phyloP scores from a whole-genome alignment of 2,888 invertebrate species.

The Acholoe squamosa region DNA sequence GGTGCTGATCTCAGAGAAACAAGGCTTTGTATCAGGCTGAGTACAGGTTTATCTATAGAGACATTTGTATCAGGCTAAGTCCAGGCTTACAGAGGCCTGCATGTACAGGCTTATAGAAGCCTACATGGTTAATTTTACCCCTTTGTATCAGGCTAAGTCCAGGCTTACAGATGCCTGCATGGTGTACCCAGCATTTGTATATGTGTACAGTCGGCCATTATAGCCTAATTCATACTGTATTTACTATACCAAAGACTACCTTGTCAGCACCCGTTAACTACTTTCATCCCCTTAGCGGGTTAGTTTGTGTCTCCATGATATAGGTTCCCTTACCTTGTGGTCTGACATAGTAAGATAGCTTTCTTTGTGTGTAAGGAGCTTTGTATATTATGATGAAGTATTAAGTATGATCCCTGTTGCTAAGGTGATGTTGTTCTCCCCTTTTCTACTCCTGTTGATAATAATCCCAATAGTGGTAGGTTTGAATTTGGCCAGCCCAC shows the following conservation, averaged over 20 bases:
- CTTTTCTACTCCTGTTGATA: slow-evolving; percentile 36
- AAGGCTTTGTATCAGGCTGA: too few species aligned
- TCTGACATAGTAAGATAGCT: not conserved
- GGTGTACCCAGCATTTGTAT: not conserved
- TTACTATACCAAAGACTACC: slow-evolving; percentile 16
- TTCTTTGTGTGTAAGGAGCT: not conserved
- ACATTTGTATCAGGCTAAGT: too few species aligned
- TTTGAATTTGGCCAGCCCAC: not conserved
- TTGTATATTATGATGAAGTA: too few species aligned
- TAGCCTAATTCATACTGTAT: not conserved
- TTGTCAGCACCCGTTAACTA: not conserved
- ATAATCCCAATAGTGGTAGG: not conserved
- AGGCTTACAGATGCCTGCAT: not conserved
- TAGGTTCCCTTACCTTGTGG: not conserved
- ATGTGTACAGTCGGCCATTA: not conserved
- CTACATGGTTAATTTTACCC: too few species aligned
- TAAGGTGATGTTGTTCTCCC: slow-evolving; percentile 31
- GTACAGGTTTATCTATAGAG: too few species aligned
- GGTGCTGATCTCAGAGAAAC: slow-evolving; percentile 31
- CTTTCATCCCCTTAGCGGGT: not conserved
- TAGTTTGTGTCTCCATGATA: not conserved
- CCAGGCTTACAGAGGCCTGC: too few species aligned
- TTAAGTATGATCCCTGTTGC: too few species aligned
- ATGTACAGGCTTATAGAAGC: too few species aligned
- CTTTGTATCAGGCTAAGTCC: not conserved